Conservation (phyloP, 1,140 invertebrate species). For the Eumaeus atala region DNA sequence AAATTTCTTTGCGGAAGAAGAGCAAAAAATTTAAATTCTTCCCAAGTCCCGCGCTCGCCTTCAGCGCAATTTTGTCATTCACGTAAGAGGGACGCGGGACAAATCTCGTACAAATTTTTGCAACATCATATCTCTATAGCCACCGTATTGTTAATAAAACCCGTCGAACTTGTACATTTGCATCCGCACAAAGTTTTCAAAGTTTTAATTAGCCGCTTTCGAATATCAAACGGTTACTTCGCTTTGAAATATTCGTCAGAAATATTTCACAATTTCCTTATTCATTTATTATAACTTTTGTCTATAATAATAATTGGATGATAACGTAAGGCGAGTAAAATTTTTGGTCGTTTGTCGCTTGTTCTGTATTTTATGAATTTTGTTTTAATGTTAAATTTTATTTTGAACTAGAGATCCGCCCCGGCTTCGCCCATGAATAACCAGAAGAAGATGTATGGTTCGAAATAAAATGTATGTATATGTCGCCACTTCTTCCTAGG, state of each 20-base stretch:
- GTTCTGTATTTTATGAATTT: no score
- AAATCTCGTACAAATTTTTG: slow-evolving; percentile 45
- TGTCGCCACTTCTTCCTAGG: no score
- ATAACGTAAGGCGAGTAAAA: no score
- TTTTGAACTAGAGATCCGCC: no score
- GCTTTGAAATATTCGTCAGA: slow-evolving; percentile 20
- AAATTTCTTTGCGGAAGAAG: slow-evolving; percentile 57
- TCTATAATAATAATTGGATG: not conserved
- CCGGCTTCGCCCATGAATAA: no score
- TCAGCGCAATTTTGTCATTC: slow-evolving; percentile 53
- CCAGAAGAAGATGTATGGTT: no score
- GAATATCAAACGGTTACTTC: slow-evolving; percentile 25
- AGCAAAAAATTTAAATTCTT: slow-evolving; percentile 63
- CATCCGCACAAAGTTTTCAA: slow-evolving; percentile 32
- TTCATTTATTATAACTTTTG: slow-evolving; percentile 11
- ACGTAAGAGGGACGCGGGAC: slow-evolving; percentile 43
- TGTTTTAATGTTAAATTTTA: no score
- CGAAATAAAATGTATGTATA: no score
- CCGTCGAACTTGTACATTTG: slow-evolving; percentile 33
- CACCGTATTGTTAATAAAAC: slow-evolving; percentile 41
- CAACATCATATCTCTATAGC: slow-evolving; percentile 37
- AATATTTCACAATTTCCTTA: slow-evolving; percentile 13
- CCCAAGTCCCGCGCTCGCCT: slow-evolving; percentile 41
- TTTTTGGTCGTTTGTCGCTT: no score
- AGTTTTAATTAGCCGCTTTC: slow-evolving; percentile 35